These are phyloP conservation scores for Lipotes vexillifer DNA, from an alignment of 2,113 vertebrate genomes.

Conservation along the genomic window DNA sequence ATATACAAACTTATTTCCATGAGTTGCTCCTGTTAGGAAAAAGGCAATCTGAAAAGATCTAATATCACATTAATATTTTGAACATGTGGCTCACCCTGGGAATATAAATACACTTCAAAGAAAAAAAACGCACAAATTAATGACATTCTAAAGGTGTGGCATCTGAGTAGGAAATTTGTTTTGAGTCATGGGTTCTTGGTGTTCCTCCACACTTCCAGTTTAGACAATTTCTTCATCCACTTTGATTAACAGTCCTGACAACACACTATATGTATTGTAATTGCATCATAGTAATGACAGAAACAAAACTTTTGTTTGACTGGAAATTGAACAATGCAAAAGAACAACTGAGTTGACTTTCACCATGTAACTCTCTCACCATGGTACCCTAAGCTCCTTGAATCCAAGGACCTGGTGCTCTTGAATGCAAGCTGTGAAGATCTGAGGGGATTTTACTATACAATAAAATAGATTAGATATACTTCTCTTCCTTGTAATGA, in stretches of 20 bases:
- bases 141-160: not conserved
- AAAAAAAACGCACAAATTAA: not conserved
- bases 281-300: not conserved
- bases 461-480: not conserved
- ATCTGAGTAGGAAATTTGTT: not conserved
- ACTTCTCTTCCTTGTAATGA: not conserved
- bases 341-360: not conserved
- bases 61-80: not conserved
- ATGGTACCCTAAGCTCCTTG: not conserved
- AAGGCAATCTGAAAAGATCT: not conserved
- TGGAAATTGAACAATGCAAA: not conserved
- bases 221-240: not conserved
- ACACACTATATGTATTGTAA: not conserved
- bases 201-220: not conserved
- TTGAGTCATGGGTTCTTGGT: not conserved
- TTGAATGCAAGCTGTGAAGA: not conserved
- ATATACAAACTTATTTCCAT: not conserved
- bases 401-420: not conserved
- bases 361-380: not conserved
- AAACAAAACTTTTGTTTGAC: not conserved
- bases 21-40: not conserved
- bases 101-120: not conserved
- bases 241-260: not conserved
- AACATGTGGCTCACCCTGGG: not conserved
- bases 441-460: not conserved